Percentiles rank a stretch among this genome's conserved stretches.
phyloP scores from a whole-genome alignment of 2,113 vertebrate genomes.

The Prionailurus viverrinus region DNA sequence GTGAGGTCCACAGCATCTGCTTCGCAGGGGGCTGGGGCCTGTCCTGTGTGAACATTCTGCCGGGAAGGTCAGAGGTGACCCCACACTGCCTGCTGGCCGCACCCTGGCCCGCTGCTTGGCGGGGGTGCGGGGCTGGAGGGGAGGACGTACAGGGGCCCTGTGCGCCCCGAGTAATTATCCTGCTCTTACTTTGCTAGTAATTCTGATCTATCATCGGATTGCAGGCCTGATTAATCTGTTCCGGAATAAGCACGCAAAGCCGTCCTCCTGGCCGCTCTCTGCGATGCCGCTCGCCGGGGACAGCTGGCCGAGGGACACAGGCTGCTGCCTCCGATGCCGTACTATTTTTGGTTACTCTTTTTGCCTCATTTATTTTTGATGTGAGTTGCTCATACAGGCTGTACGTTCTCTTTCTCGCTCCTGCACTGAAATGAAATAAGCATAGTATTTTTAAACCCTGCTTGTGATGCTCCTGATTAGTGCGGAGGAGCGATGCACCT shows the following conservation, averaged over 20 bases:
- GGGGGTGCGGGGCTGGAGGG: neutral
- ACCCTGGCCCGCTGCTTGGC: neutral
- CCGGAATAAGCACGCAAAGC: neutral
- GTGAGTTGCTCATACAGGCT: constrained; percentile 58
- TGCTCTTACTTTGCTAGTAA: neutral
- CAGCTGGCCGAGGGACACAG: constrained; percentile 52
- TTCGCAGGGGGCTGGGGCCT: too few relatives aligned
- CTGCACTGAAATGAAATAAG: neutral
- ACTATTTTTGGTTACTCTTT: constrained; percentile 73
- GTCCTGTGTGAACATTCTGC: neutral
- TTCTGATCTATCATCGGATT: neutral
- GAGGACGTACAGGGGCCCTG: neutral
- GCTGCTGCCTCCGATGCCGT: neutral
- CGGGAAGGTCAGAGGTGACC: neutral
- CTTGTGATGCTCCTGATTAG: neutral
- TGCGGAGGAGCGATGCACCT: neutral
- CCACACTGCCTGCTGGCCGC: neutral
- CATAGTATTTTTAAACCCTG: neutral
- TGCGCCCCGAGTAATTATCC: neutral
- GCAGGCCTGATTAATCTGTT: neutral
- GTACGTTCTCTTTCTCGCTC: neutral
- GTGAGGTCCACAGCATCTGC: accelerated
- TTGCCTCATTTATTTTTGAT: constrained; percentile 78
- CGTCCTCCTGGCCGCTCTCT: neutral
- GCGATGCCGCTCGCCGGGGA: neutral